Base-by-base conservation (phyloP, 1,140 invertebrate species). In the Tetragonula clypearis region DNA sequence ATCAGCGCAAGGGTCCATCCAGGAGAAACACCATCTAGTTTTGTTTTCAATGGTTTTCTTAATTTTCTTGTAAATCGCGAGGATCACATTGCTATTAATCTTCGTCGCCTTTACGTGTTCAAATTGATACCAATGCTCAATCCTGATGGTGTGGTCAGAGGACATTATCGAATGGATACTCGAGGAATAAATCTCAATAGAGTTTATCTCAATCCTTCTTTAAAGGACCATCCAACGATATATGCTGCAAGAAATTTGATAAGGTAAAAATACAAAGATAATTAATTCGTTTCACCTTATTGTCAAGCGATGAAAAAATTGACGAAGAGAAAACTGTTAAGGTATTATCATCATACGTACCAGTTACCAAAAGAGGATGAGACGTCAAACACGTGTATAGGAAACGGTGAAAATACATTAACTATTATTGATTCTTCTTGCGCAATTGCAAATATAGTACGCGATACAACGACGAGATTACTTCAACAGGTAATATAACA, bases 101-200 rank as follows among this genome's bases (percentile, higher is more conserved):
- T 99, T 21, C 95, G 98, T 66, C 96, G 97, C 89, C 93, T 96
- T 66, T 98, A 97, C 92, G 98, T 99, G 75, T 99, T 99, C 95
- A 99, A 99, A 95, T 94, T 99, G 87, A 97, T 99, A 83, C 98
- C 98, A 4, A 98, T 99, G 96, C 95, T 99, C 73, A 99, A 99
- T 95, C 98, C 98, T 2, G 98, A 99, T 93, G 98, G 98, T 14
- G 98, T 99, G 1, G 96, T 96, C n/a, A 95, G 96, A 75, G 98
- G 98, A 11, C 98, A 98, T 93, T 99, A 99, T 93, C 95, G 98
- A 60, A 98, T 98, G 65, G 98, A 99, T 94, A 97, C 97, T 1
- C 95, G 97, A 81, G 98, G 98, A 11, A 97, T 98, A 72, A 99
- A 99, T 95, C 94, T 99, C 6, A 99, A 99, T 93, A 95, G 98